Percentiles rank a stretch among this genome's conserved stretches.
Evolutionary conservation across 2,113 vertebrate species (phyloP).

Genomic region (Cinclus mexicanus): DNA sequence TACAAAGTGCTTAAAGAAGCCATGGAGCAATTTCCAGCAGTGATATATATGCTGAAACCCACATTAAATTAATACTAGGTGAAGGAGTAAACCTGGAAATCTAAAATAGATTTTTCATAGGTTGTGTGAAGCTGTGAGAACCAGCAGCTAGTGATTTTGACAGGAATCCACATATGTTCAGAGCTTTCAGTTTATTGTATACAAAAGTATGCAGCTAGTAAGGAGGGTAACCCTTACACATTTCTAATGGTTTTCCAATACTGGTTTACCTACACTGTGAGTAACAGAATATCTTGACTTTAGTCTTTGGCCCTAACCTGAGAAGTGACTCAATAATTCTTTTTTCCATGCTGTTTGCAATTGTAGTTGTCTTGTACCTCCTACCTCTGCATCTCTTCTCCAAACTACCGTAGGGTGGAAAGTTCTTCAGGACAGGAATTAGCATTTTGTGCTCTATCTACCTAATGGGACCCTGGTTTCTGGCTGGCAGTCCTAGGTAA

Average conservation of each 20-base stretch:
- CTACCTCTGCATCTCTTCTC: background rate
- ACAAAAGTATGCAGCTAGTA: background rate
- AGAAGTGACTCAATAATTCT: background rate
- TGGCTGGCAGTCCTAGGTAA: background rate
- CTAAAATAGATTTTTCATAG: background rate
- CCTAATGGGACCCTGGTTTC: background rate
- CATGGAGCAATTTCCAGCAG: background rate
- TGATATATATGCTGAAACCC: slow-evolving; percentile 14
- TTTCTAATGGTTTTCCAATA: background rate
- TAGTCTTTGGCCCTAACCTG: background rate
- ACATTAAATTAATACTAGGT: slow-evolving; percentile 10
- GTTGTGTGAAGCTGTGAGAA: background rate
- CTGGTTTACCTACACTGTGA: background rate
- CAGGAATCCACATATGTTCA: background rate
- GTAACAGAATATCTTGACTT: background rate
- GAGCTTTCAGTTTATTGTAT: background rate
- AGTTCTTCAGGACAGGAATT: background rate
- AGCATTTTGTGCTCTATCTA: rapidly evolving
- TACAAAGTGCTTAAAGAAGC: background rate
- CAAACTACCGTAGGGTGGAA: background rate
- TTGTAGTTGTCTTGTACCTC: background rate
- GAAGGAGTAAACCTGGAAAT: slow-evolving; percentile 17
- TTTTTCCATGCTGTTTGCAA: background rate
- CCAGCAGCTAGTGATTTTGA: background rate
- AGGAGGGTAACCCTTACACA: background rate